phyloP scores from a whole-genome alignment of 2,797 vertebrate genomes.

The Hoplostethus mediterraneus region DNA sequence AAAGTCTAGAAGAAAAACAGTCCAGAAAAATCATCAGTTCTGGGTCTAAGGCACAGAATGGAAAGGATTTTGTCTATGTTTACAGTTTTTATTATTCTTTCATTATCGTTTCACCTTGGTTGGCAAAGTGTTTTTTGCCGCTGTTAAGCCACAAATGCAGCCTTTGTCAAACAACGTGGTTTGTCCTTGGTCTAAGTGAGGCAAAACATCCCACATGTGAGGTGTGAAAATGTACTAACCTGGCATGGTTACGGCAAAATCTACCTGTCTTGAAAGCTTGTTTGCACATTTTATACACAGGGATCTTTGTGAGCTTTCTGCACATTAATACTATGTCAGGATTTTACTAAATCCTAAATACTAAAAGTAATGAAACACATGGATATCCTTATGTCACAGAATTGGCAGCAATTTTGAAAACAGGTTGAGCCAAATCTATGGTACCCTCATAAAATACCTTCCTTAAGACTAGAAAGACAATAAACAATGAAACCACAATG shows the following conservation, averaged over 20 bases:
- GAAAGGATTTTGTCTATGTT: conserved; percentile 23
- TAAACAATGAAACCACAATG: background rate
- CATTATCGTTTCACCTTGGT: conserved; percentile 25
- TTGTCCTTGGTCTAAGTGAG: conserved; percentile 22
- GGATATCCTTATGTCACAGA: background rate
- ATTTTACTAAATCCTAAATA: too few relatives aligned
- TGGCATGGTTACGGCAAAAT: background rate
- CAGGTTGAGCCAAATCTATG: background rate
- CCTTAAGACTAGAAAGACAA: background rate
- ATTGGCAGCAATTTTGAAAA: background rate
- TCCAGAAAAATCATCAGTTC: too few relatives aligned
- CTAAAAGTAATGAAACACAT: background rate
- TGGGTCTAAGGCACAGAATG: too few relatives aligned
- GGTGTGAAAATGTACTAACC: background rate
- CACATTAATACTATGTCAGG: conserved; percentile 13
- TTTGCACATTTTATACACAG: background rate
- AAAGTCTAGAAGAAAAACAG: background rate
- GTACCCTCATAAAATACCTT: background rate
- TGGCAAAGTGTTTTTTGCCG: conserved; percentile 12
- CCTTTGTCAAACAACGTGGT: conserved; percentile 3
- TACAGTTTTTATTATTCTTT: conserved; percentile 26
- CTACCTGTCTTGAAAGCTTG: background rate
- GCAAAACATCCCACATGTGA: background rate
- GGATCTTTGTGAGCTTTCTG: background rate
- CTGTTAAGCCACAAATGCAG: conserved; percentile 5